Percentiles rank a stretch among this genome's conserved stretches.
phyloP scores from a whole-genome alignment of 2,113 vertebrate species.

The Rhea pennata region DNA sequence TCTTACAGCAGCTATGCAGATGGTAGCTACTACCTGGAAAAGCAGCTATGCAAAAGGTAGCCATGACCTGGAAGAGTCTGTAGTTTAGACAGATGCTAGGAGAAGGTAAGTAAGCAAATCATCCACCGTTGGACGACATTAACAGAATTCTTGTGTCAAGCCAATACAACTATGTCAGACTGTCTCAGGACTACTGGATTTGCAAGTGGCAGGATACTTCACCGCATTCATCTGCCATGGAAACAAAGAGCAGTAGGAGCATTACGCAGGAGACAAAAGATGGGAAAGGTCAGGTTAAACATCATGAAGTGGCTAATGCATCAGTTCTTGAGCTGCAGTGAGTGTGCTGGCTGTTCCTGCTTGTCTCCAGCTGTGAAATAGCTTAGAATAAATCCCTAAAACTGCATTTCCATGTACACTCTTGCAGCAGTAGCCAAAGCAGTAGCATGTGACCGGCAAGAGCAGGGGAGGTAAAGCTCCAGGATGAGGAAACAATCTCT shows the following conservation, averaged over 20 bases:
- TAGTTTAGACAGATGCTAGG: background rate
- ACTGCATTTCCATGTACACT: rapidly evolving
- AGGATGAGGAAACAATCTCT: background rate
- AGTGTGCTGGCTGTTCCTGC: background rate
- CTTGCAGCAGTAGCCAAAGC: background rate
- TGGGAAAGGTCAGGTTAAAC: background rate
- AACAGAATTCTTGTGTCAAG: background rate
- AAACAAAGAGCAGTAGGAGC: background rate
- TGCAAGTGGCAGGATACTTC: background rate
- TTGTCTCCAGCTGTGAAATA: background rate
- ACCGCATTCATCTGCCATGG: rapidly evolving
- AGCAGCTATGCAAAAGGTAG: background rate
- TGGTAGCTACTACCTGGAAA: background rate
- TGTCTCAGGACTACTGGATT: background rate
- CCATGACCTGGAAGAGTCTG: background rate
- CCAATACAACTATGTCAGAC: background rate
- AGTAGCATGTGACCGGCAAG: background rate
- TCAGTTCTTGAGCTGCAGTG: background rate
- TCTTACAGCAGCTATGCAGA: background rate
- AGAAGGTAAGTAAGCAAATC: background rate
- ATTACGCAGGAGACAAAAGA: background rate
- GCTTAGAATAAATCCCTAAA: background rate
- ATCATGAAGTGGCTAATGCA: background rate
- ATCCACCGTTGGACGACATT: background rate
- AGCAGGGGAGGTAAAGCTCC: background rate